These are phyloP conservation scores for Hemicrepidius hirtus DNA, from an alignment of 2,888 invertebrate species.

Conservation along the genomic window DNA sequence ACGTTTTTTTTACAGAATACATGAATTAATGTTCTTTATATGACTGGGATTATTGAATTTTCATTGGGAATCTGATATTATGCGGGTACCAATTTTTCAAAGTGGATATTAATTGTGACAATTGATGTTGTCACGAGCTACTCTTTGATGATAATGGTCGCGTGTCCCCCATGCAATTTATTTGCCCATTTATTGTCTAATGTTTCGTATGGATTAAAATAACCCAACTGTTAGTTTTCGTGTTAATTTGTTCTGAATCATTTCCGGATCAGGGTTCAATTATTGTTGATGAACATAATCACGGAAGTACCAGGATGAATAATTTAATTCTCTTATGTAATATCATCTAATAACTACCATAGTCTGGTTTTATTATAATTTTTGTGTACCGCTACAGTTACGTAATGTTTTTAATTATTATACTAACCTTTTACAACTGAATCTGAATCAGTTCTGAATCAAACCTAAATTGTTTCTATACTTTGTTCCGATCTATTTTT, in stretches of 20 bases:
- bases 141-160: conserved; percentile 40
- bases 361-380: too few species aligned
- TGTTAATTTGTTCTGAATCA: conserved; percentile 48
- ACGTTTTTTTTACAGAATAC: not conserved
- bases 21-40: conserved; percentile 1
- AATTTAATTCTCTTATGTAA: not conserved
- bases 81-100: conserved; percentile 47
- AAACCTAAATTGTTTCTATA: too few species aligned
- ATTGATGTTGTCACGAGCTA: conserved; percentile 47
- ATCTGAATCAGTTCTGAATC: too few species aligned
- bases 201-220: conserved; percentile 8
- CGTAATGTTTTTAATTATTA: too few species aligned
- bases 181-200: conserved; percentile 22
- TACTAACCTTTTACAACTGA: too few species aligned
- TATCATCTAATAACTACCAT: too few species aligned
- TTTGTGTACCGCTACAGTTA: too few species aligned
- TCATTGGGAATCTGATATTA: conserved; percentile 11
- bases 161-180: conserved; percentile 54
- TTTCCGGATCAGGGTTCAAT: conserved; percentile 42
- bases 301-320: conserved; percentile 14
- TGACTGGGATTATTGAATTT: conserved; percentile 22
- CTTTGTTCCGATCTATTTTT: too few species aligned
- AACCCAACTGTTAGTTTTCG: conserved; percentile 18
- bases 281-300: conserved; percentile 5
- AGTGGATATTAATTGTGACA: conserved; percentile 46